Evolutionary conservation across 2,113 vertebrate genomes (phyloP), one percentile per base, ranked within the genome.

Genomic region (Pongo pygmaeus): DNA sequence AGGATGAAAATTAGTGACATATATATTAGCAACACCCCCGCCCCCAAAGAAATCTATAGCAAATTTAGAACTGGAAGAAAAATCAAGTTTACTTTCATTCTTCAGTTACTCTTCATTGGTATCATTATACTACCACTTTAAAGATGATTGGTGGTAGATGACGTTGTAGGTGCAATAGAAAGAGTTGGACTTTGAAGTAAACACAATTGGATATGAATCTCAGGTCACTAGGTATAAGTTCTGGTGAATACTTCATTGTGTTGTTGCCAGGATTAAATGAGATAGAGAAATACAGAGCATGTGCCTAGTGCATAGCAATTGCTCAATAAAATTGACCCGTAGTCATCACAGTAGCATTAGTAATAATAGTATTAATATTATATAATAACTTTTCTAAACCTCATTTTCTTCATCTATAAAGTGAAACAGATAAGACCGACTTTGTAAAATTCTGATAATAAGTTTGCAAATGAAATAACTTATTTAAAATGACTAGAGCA

Each of bases 101-200:
- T 94, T 81, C 23, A 69, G 13, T 72, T 89, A n/a, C 46, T 89
- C 46, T 84, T 92, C 64, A 74, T 52, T 50, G 92, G 23, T n/a
- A 81, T 81, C n/a, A 59, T 85, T 89, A 81, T 59, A 46, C 84
- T 46, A 59, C 48, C 35, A 81, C 77, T 92, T 72, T 85, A 67
- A 84, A 92, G 57, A 84, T 38, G 61, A 27, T 38, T 93, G 38
- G 27, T 77, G 32, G 61, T 89, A 20, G 87, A 74, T 91, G 77
- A 61, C 59, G 55, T 77, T 57, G 4, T 79, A 57, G 3, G 16
- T 80, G 10, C 64, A 50, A 59, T 70, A 30, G 23, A 86, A 96
- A 93, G 40, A 94, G 35, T 11, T 94, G 64, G 64, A 89, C 79
- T 94, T 96, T 81, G 89, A 92, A 92, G 92, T 89, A 94, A 92